Percentiles rank a stretch among this genome's conserved stretches.
Conservation (phyloP, 2,113 vertebrate genomes). For the Stercorarius parasiticus region DNA sequence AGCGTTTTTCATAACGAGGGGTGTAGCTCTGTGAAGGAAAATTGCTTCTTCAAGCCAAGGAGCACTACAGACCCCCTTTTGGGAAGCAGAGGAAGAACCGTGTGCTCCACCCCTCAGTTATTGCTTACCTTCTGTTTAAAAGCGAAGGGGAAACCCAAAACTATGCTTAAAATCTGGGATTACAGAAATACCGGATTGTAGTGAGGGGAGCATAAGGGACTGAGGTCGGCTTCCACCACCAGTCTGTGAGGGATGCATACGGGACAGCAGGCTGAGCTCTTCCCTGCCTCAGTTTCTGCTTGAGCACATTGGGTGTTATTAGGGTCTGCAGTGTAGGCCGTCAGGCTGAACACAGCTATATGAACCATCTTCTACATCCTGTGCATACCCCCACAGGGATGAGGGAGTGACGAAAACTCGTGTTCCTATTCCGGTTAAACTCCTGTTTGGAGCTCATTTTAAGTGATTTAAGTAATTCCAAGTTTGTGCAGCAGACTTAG, state of each 20-base stretch:
- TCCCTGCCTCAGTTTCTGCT: background rate
- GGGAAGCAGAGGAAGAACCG: background rate
- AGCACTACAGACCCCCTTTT: background rate
- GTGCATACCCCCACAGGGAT: background rate
- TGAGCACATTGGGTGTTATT: fast-evolving
- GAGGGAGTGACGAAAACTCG: background rate
- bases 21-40: background rate
- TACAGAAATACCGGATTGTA: background rate
- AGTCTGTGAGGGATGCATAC: background rate
- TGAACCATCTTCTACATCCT: background rate
- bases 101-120: background rate
- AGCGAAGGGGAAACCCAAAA: background rate
- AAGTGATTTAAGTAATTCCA: background rate
- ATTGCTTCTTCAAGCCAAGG: background rate
- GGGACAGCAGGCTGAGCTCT: fast-evolving
- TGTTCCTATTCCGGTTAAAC: background rate
- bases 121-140: background rate
- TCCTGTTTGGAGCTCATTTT: background rate
- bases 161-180: background rate
- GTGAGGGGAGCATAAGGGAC: fast-evolving
- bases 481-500: too few species aligned
- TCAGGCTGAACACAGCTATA: fast-evolving
- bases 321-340: fast-evolving
- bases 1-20: background rate
- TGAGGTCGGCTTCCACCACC: too few species aligned